Percentiles rank a stretch among this genome's conserved stretches.
These are phyloP conservation scores for Hydrozoanthus tunicans DNA, from an alignment of 64 coral and sea anemone species.

Conservation along the genomic window DNA sequence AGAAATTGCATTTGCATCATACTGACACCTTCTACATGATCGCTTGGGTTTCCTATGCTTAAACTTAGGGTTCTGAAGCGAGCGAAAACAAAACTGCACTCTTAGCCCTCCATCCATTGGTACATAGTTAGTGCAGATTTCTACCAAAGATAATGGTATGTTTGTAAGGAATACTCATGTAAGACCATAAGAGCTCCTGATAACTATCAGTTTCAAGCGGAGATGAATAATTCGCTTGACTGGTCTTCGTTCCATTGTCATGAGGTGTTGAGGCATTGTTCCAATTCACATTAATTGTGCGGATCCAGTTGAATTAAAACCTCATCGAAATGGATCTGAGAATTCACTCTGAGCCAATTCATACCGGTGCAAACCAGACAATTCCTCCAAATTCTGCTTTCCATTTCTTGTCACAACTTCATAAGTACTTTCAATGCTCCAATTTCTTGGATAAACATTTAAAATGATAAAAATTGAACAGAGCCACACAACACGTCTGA, in stretches of 20 bases:
- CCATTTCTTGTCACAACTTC: not conserved
- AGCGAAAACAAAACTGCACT: conserved; percentile 15
- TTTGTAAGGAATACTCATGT: conserved; percentile 27
- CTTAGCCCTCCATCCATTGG: conserved; percentile 1
- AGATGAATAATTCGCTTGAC: conserved; percentile 12
- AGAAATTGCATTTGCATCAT: conserved; percentile 24
- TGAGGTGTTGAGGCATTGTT: conserved; percentile 4
- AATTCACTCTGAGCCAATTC: not conserved
- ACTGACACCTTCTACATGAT: conserved; percentile 25
- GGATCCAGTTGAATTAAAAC: conserved; percentile 11
- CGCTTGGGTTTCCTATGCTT: conserved; percentile 8
- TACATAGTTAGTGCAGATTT: conserved; percentile 26
- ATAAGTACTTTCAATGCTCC: not conserved
- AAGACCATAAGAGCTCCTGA: conserved; percentile 19
- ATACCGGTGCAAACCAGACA: conserved; percentile 7
- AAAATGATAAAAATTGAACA: conserved; percentile 9
- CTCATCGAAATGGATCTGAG: not conserved
- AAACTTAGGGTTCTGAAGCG: conserved; percentile 1
- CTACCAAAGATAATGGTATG: conserved; percentile 22
- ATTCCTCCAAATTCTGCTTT: conserved; percentile 3
- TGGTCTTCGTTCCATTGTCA: not conserved
- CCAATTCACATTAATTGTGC: not conserved
- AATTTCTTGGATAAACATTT: not conserved
- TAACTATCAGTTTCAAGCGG: conserved; percentile 2
- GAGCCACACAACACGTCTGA: conserved; percentile 3